phyloP scores from a whole-genome alignment of 2,888 invertebrate species.

The Lamproptera curius region DNA sequence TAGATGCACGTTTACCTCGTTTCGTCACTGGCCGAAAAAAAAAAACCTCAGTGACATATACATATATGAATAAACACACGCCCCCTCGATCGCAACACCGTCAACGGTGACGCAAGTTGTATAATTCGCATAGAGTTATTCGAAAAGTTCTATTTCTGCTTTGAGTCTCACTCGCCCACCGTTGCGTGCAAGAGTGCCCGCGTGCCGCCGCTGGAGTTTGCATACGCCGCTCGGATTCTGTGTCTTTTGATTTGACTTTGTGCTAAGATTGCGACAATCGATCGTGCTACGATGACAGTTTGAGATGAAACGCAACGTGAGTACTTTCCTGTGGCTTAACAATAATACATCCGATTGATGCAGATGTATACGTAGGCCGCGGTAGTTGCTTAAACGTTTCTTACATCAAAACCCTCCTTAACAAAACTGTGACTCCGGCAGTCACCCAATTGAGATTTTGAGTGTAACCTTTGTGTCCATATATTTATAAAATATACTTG shows the following conservation, averaged over 20 bases:
- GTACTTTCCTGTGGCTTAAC: conserved; percentile 36
- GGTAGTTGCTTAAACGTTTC: too few relatives aligned
- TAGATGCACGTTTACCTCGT: too few relatives aligned
- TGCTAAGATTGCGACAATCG: conserved; percentile 2
- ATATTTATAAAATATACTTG: too few relatives aligned
- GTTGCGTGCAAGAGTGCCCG: conserved; percentile 45
- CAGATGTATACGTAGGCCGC: too few relatives aligned
- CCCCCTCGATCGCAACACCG: conserved; percentile 63
- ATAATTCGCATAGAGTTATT: conserved; percentile 73
- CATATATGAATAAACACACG: conserved; percentile 19
- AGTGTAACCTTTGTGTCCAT: too few relatives aligned
- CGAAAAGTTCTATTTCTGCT: conserved; percentile 75
- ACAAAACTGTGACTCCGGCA: too few relatives aligned
- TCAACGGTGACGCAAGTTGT: conserved; percentile 69
- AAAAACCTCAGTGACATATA: neutral
- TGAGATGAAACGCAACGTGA: conserved; percentile 72
- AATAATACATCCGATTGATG: conserved; percentile 1
- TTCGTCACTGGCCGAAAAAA: neutral
- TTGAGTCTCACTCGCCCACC: conserved; percentile 50
- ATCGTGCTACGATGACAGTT: conserved; percentile 34
- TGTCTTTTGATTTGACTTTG: too few relatives aligned
- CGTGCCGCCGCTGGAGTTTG: conserved; percentile 48
- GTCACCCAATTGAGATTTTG: too few relatives aligned
- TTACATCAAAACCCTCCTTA: too few relatives aligned
- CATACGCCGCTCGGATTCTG: too few relatives aligned